Evolutionary conservation across 2,888 invertebrate genomes (phyloP).

Genomic region (Orthosia gothica): DNA sequence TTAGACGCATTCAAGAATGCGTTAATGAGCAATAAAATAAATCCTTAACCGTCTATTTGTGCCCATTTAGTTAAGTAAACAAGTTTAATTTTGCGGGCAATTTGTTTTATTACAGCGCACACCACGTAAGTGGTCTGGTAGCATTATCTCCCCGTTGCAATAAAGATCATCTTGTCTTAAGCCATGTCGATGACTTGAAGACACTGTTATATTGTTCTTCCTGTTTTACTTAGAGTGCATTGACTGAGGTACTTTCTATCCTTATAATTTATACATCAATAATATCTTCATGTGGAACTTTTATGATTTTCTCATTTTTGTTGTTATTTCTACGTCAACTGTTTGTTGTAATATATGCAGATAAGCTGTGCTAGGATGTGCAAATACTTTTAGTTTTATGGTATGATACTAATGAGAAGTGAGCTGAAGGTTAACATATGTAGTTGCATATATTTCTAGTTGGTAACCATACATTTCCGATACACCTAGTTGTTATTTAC

Average conservation of each 20-base stretch:
- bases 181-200: conserved; percentile 58
- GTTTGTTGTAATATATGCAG: too few species aligned
- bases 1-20: conserved; percentile 19
- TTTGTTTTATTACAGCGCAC: conserved; percentile 67
- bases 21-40: conserved; percentile 44
- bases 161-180: conserved; percentile 68
- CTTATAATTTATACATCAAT: too few species aligned
- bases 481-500: not conserved
- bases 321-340: too few species aligned
- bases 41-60: conserved; percentile 46
- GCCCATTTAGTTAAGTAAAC: conserved; percentile 58
- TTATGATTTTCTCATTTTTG: too few species aligned
- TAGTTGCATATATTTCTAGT: too few species aligned
- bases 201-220: conserved; percentile 21
- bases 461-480: too few species aligned
- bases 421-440: too few species aligned
- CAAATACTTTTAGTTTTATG: too few species aligned
- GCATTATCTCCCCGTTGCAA: conserved; percentile 57
- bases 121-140: conserved; percentile 33
- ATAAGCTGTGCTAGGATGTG: too few species aligned
- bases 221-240: not conserved
- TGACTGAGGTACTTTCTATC: not conserved
- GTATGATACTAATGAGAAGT: too few species aligned
- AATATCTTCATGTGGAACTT: too few species aligned
- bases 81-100: conserved; percentile 69